Conservation (phyloP, 2,797 vertebrate species). For the Micromesistius poutassou region DNA sequence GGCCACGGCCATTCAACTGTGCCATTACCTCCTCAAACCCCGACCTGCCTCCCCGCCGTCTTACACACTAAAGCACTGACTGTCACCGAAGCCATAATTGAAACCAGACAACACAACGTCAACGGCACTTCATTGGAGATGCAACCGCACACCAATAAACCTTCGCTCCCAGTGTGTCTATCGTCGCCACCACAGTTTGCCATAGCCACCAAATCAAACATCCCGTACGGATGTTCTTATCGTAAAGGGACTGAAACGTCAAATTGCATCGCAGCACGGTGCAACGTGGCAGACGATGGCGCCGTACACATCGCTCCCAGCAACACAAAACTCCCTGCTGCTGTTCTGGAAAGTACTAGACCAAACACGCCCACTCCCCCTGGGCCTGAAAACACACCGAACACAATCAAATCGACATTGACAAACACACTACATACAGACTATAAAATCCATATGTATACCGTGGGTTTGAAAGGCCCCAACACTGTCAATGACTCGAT, state of each 20-base stretch:
- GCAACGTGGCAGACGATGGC: slow-evolving; percentile 33
- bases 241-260: slow-evolving; percentile 23
- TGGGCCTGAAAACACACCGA: slow-evolving; percentile 5
- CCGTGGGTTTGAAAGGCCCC: neutral
- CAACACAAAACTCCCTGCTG: slow-evolving; percentile 13
- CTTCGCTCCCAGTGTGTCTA: slow-evolving; percentile 33
- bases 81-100: slow-evolving; percentile 57
- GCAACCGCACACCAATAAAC: slow-evolving; percentile 10
- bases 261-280: slow-evolving; percentile 23
- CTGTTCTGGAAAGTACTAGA: slow-evolving; percentile 12
- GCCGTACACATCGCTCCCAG: slow-evolving; percentile 41
- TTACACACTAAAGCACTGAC: slow-evolving; percentile 48
- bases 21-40: slow-evolving; percentile 8
- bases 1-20: neutral
- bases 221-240: slow-evolving; percentile 36
- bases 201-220: slow-evolving; percentile 54
- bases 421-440: neutral
- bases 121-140: neutral
- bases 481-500: neutral
- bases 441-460: neutral
- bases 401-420: neutral
- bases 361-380: slow-evolving; percentile 13
- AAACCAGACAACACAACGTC: slow-evolving; percentile 36
- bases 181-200: slow-evolving; percentile 50
- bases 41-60: slow-evolving; percentile 27